Percentiles rank a stretch among this genome's conserved stretches.
Conservation (phyloP, 2,113 vertebrate species). For the Polypterus senegalus region DNA sequence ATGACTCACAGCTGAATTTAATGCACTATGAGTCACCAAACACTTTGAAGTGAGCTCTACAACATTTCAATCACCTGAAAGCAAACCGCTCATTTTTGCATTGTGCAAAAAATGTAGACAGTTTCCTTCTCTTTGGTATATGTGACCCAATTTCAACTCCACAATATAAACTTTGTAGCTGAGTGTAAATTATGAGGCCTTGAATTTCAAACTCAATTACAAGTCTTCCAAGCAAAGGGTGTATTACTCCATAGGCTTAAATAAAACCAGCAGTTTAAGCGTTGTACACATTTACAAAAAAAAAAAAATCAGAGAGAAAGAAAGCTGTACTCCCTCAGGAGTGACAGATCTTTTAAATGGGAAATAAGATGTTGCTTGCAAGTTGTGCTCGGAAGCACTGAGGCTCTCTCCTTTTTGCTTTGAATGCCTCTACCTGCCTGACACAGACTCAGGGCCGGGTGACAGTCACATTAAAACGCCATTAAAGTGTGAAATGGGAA, state of each 20-base stretch:
- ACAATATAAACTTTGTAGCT: too few relatives aligned
- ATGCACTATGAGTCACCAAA: too few relatives aligned
- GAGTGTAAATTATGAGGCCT: not conserved
- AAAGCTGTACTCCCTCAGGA: not conserved
- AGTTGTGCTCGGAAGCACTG: slow-evolving; percentile 32
- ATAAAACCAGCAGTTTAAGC: not conserved
- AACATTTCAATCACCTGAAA: too few relatives aligned
- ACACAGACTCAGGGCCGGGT: slow-evolving; percentile 53
- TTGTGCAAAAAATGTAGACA: too few relatives aligned
- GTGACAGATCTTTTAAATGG: slow-evolving; percentile 40
- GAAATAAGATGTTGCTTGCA: slow-evolving; percentile 58
- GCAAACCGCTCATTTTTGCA: too few relatives aligned
- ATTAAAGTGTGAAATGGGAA: slow-evolving; percentile 80
- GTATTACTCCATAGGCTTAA: not conserved
- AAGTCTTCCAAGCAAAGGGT: not conserved
- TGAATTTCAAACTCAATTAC: not conserved
- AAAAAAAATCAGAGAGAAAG: too few relatives aligned
- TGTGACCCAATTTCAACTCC: too few relatives aligned
- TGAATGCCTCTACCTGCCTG: slow-evolving; percentile 53
- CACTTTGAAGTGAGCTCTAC: too few relatives aligned
- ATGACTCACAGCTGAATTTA: too few relatives aligned
- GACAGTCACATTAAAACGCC: slow-evolving; percentile 81
- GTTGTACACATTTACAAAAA: not conserved
- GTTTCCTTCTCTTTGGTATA: too few relatives aligned
- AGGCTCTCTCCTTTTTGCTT: slow-evolving; percentile 36